Evolutionary conservation across 2,888 invertebrate species (phyloP).

Genomic region (Coelopa pilipes): DNA sequence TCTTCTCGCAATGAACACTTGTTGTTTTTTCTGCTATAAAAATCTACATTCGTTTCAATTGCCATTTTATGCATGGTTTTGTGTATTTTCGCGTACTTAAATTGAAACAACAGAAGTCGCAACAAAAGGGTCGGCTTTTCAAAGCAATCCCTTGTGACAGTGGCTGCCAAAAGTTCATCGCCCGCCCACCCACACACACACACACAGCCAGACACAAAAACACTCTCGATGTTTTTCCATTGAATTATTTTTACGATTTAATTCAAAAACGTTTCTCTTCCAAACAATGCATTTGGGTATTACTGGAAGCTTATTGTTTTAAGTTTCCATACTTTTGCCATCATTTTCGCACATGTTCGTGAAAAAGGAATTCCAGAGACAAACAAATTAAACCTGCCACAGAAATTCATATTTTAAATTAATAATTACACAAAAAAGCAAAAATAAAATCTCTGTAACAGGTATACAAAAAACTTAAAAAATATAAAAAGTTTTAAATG

Average conservation of each 20-base stretch:
- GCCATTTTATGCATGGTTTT: not conserved
- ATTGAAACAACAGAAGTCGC: not conserved
- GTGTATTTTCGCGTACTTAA: too few species aligned
- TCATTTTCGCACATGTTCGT: not conserved
- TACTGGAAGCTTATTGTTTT: not conserved
- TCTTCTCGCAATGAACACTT: not conserved
- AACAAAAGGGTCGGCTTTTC: not conserved
- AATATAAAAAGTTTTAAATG: constrained; percentile 8
- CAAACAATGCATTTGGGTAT: not conserved
- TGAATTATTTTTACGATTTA: not conserved
- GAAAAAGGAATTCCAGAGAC: constrained; percentile 6
- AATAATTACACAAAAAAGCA: constrained; percentile 4
- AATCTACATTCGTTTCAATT: not conserved
- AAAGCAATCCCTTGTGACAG: not conserved
- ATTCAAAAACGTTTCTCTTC: not conserved
- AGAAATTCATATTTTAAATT: constrained; percentile 15
- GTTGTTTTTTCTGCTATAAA: not conserved
- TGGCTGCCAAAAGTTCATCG: constrained; percentile 3
- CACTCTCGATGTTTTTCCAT: not conserved
- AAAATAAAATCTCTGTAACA: constrained; percentile 7
- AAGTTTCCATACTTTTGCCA: not conserved
- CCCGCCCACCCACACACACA: not conserved
- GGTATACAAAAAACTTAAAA: not conserved
- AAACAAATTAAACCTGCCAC: constrained; percentile 28
- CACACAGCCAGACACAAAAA: not conserved